Base-by-base conservation (phyloP, 2,113 vertebrate genomes). In the Pogona vitticeps region DNA sequence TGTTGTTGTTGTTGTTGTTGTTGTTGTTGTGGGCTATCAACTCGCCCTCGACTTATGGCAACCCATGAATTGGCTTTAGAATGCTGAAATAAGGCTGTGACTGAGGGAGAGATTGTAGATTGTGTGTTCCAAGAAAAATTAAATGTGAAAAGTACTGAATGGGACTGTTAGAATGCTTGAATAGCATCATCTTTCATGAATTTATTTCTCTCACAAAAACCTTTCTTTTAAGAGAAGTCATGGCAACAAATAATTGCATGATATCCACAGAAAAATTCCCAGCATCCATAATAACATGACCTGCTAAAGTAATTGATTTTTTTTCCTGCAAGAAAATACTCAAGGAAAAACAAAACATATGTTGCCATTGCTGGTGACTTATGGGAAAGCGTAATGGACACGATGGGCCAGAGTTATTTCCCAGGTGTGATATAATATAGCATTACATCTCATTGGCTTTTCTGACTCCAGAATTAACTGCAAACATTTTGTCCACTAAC, bases 141-240 rank as follows among this genome's bases (percentile, higher is more conserved):
- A 52, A 52, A 52, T 52, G 46, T 52, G 46, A 52, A 52, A 52
- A 52, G 46, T 52, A 52, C 61, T 21, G 61, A 63, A 18, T 21
- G 20, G 17, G 61, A 63, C 61, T 21, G 10, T 42, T 46, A 76
- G 38, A 76, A 46, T 76, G 38, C 36, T 28, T 76, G 38, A 28
- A 46, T 28, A 26, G 10, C 38, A 76, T 61, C 71, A 88, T 67
- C 23, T 86, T 84, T 89, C 0, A 0, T 67, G 65, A 86, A 28
- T 87, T 86, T 80, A 91, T 88, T 93, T 91, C 85, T 68, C 86
- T 88, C 90, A 85, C 81, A 88, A 82, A 52, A 87, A 52, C 58
- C 87, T 94, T 56, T 84, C 77, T 28, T 68, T 46, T 77, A 36
- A 88, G 61, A 63, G 84, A 84, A 89, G 85, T 78, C 88, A n/a